Evolutionary conservation across 2,888 invertebrate species (phyloP).

Genomic region (Drosophila mercatorum): DNA sequence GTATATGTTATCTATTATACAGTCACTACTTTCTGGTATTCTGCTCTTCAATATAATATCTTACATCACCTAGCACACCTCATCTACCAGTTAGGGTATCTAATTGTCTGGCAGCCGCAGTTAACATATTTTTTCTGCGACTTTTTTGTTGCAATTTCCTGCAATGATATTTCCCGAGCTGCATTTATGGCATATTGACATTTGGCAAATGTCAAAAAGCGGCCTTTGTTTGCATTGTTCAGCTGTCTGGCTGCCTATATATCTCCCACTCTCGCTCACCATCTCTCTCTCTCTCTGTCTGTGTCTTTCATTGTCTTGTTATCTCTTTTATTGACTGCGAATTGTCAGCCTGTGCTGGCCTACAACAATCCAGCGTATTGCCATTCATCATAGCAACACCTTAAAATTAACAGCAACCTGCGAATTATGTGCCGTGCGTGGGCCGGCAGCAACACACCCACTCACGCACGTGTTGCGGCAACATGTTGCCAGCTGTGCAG

Average conservation of each 20-base stretch:
- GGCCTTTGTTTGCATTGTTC: constrained; percentile 59
- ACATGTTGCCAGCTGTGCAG: constrained; percentile 51
- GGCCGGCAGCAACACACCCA: constrained; percentile 33
- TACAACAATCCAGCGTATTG: constrained; percentile 26
- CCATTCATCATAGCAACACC: constrained; percentile 65
- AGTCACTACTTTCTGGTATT: too few species aligned
- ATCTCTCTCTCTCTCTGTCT: background rate
- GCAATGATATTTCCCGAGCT: constrained; percentile 22
- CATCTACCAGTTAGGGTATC: background rate
- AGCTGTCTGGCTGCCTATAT: constrained; percentile 12
- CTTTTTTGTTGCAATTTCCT: constrained; percentile 15
- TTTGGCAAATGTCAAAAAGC: constrained; percentile 75
- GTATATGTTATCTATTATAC: background rate
- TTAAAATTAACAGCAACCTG: constrained; percentile 54
- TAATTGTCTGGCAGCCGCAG: background rate
- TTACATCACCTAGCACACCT: too few species aligned
- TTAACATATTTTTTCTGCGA: background rate
- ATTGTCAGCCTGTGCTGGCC: constrained; percentile 33
- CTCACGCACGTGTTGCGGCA: constrained; percentile 52
- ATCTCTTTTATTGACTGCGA: constrained; percentile 37
- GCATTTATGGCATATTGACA: constrained; percentile 69
- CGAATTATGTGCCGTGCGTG: constrained; percentile 63
- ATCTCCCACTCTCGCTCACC: background rate
- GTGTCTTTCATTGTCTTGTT: constrained; percentile 23
- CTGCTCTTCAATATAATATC: too few species aligned